These are phyloP conservation scores for Phocoena sinus DNA, from an alignment of 2,113 vertebrate species.

Conservation along the genomic window DNA sequence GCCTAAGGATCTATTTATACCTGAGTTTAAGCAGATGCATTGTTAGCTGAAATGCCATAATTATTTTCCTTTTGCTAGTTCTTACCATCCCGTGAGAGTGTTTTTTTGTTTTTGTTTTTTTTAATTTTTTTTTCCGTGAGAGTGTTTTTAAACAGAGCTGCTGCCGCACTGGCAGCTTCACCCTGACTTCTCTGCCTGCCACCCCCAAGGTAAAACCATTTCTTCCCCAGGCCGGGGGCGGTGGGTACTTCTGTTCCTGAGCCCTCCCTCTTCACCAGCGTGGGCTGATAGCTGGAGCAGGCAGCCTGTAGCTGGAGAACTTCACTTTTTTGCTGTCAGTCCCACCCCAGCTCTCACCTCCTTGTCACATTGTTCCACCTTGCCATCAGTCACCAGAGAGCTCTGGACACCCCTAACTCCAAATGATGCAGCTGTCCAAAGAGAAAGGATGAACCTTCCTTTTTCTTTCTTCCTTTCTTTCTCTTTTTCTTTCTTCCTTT, in stretches of 20 bases:
- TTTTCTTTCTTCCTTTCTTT: too few relatives aligned
- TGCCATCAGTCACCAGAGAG: neutral
- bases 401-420: neutral
- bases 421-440: neutral
- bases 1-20: conserved; percentile 76
- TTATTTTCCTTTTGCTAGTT: conserved; percentile 69
- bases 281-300: neutral
- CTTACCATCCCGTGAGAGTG: conserved; percentile 61
- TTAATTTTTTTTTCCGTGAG: neutral
- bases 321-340: neutral
- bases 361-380: neutral
- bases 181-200: neutral
- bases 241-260: neutral
- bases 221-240: neutral
- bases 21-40: conserved; percentile 72
- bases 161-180: neutral
- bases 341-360: neutral
- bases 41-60: conserved; percentile 67
- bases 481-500: too few relatives aligned
- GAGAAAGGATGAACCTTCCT: neutral
- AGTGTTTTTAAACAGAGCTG: conserved; percentile 68
- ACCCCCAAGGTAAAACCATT: neutral
- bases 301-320: neutral
- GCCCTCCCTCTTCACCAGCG: neutral
- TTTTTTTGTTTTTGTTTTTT: conserved; percentile 74